Evolutionary conservation across 2,113 vertebrate genomes (phyloP), one percentile per base, ranked within the genome.

Genomic region (Phylloscopus trochilus): DNA sequence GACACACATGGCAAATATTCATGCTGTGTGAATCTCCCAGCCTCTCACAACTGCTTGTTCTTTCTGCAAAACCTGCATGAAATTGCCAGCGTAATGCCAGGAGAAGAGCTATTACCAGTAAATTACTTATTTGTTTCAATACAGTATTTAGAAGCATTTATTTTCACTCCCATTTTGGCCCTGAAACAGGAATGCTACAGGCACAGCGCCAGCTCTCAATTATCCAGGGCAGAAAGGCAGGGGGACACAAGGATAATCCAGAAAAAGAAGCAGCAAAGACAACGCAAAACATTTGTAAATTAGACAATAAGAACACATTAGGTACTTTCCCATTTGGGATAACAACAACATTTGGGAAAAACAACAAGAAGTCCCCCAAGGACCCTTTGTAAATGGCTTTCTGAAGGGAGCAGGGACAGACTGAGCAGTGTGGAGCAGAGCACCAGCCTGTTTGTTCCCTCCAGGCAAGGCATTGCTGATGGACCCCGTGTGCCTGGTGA

Each of bases 101-200:
- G 21, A 35, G 3, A 90, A 89, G 68, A 89, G 68, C 91, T 64
- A 72, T 84, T 93, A 66, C 2, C 28, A 92, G 52, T 20, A 67
- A 93, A 95, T 91, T 60, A 91, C 87, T 95, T 94, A 67, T 86
- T 92, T 93, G 86, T 81, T 81, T 92, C 83, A 51, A 75, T 63
- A 85, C 77, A 79, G 68, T 58, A 47, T 69, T 93, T 84, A 87
- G 84, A 93, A 95, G 70, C 62, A 27, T 91, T 93, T 95, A 92
- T 87, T 97, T 76, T 87, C 94, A 89, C 81, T 95, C 83, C 74
- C 77, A 88, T 58, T 95, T 92, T 95, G 96, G 96, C 94, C 89
- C 63, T 53, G 81, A 60, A 91, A 87, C 62, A 93, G 53, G 69
- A 89, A 78, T 0, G 5, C 84, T 72, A n/a, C 64, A 56, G 95